Percentiles rank a stretch among this genome's conserved stretches.
These are phyloP conservation scores for Neoarius graeffei DNA, from an alignment of 2,113 vertebrate species.

Conservation along the genomic window DNA sequence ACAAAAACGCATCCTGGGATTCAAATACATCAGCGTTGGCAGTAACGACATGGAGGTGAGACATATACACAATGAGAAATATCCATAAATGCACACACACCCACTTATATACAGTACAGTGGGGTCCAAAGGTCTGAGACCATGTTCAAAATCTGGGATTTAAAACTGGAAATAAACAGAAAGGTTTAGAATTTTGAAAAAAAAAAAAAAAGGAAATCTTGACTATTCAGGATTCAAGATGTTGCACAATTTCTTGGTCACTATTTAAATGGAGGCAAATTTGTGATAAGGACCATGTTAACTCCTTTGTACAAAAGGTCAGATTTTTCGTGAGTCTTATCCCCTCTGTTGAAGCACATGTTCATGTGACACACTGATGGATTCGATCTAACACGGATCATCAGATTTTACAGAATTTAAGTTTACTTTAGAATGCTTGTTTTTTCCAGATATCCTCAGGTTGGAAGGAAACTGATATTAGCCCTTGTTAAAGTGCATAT, in stretches of 20 bases:
- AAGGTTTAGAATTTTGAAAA: background rate
- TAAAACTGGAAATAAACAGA: background rate
- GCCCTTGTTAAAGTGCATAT: background rate
- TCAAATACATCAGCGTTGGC: conserved; percentile 79
- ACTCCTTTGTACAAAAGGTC: too few species aligned
- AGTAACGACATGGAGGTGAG: conserved; percentile 79
- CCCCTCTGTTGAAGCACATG: too few species aligned
- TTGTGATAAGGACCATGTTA: too few species aligned
- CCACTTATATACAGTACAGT: background rate
- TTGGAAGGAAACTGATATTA: background rate
- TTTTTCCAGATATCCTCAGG: background rate
- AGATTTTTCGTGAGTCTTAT: too few species aligned
- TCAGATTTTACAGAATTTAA: too few species aligned
- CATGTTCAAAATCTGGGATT: background rate
- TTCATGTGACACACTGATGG: too few species aligned
- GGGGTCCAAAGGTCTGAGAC: background rate
- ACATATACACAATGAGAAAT: background rate
- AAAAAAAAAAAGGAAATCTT: background rate
- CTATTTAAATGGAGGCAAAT: too few species aligned
- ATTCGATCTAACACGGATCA: too few species aligned
- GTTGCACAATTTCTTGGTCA: too few species aligned
- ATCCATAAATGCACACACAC: background rate
- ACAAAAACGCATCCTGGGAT: conserved; percentile 87
- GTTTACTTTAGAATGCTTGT: background rate
- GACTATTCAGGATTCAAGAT: background rate